Evolutionary conservation across 1,140 invertebrate species (phyloP).

Genomic region (Trichonephila clavata): DNA sequence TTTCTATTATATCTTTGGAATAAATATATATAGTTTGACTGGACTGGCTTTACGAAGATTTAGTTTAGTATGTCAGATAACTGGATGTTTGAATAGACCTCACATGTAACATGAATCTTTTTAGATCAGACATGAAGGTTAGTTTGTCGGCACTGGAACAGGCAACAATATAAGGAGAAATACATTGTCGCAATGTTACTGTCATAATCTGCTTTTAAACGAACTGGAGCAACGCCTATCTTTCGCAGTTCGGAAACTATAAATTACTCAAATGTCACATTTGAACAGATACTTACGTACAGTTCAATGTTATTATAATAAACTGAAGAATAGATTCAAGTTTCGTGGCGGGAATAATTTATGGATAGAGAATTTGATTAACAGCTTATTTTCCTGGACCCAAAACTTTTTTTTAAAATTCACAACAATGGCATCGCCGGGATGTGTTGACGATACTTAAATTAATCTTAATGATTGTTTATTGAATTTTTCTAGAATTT

Average conservation of each 20-base stretch:
- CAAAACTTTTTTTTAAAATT: no score
- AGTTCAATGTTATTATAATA: not conserved
- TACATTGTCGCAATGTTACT: not conserved
- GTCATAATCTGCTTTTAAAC: constrained; percentile 4
- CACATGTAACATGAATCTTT: not conserved
- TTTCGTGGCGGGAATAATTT: no score
- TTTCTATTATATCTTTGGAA: no score
- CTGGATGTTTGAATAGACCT: not conserved
- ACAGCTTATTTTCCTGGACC: no score
- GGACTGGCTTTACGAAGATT: no score
- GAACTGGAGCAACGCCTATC: constrained; percentile 35
- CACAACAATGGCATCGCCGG: no score
- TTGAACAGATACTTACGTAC: not conserved
- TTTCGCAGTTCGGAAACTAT: not conserved
- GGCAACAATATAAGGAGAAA: not conserved
- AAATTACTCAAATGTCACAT: constrained; percentile 42
- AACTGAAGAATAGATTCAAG: not conserved
- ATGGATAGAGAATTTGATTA: no score
- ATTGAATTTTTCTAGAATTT: no score
- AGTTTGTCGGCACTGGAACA: not conserved
- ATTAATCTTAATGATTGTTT: no score
- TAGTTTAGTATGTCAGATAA: no score
- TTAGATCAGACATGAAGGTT: not conserved
- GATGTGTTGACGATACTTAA: no score
- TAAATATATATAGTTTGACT: no score